phyloP scores from a whole-genome alignment of 2,888 invertebrate genomes.

The Lasioglossum marginatum region DNA sequence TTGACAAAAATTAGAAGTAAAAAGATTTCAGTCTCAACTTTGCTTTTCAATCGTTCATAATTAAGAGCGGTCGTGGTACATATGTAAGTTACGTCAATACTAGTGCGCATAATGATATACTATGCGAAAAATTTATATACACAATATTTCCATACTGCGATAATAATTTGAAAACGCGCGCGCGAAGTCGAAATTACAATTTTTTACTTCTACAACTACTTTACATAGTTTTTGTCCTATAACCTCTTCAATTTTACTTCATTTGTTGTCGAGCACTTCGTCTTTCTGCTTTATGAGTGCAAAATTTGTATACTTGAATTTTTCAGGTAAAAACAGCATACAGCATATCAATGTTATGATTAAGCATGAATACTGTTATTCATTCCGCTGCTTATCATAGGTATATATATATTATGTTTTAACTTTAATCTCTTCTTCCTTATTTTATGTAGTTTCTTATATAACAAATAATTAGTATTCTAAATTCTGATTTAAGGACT shows the following conservation, averaged over 20 bases:
- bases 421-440: not conserved
- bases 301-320: conserved; percentile 52
- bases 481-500: conserved; percentile 68
- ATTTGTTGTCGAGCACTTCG: not conserved
- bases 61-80: not conserved
- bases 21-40: not conserved
- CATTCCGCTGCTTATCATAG: conserved; percentile 76
- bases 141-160: not conserved
- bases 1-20: not conserved
- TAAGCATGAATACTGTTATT: conserved; percentile 61
- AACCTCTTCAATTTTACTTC: conserved; percentile 6
- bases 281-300: not conserved
- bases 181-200: not conserved
- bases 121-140: not conserved
- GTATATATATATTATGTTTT: conserved; percentile 63
- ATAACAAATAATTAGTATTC: conserved; percentile 39
- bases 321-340: conserved; percentile 62
- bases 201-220: not conserved
- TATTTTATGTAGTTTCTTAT: not conserved
- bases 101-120: not conserved
- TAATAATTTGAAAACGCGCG: not conserved
- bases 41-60: not conserved
- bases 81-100: not conserved
- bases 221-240: not conserved
- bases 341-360: conserved; percentile 61